Base-by-base conservation (phyloP, 2,113 vertebrate species). In the Megaptera novaeangliae region DNA sequence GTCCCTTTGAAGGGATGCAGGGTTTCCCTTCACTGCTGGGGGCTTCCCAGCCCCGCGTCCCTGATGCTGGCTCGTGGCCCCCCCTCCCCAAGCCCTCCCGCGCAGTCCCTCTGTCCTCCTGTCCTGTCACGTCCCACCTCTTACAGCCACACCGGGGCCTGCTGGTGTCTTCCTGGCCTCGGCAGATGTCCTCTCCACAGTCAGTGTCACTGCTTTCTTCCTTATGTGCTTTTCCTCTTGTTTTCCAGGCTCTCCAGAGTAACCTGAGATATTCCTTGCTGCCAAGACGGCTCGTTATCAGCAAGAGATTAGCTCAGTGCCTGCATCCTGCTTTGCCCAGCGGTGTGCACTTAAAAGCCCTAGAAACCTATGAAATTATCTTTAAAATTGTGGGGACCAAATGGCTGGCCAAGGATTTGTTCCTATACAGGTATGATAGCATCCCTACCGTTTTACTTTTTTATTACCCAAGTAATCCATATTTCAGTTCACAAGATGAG, bases 371-470 rank as follows among this genome's bases (percentile, higher is more conserved):
- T 11, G 99, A 99, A 97, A 99, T 99, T 64, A 99, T 99, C 98
- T 99, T 99, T 86, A 99, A 99, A 98, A 99, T 99, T 66, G 99
- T 99, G 41, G 99, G 99, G 23, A 99, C 99, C 92, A 99, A 99
- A 99, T 99, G 98, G 98, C 99, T 99, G 63, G 98, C 99, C 95
- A 99, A 99, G 96, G 99, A 99, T 97, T 98, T 99, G 86, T 99
- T 99, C 97, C 98, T 99, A 13, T 99, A 99, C 99, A 99, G 99
- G 99, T 99, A 83, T 34, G 1, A 18, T 0, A 55, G 81, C 81
- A 82, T 46, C 68, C 74, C 89, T 7, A 0, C 18, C 1, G 3
- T 4, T 2, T 39, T 3, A 7, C 39, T 8, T 29, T 61, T 44
- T 49, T 44, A 8, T 63, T 41, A 17, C 18, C 29, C 0, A 0